Evolutionary conservation across 1,140 invertebrate species (phyloP), one percentile per base, ranked within the genome.

Genomic region (Dolichoris vasculosae): DNA sequence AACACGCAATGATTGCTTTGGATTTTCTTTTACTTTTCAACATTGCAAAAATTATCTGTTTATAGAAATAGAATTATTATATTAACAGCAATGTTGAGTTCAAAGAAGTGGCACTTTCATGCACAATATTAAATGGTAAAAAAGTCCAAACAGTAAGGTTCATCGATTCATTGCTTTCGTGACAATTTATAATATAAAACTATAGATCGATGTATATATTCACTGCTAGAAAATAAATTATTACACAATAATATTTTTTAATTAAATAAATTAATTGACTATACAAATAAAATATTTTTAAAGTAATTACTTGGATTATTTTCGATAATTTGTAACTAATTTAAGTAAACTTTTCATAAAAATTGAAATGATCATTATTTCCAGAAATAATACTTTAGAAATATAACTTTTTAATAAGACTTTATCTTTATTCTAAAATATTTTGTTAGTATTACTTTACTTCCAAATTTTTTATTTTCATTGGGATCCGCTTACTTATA

Each of bases 91-190:
- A 82, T 59, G 48, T 82, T 35, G 26, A 73, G 67, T 73, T 82
- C 30, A 73, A 73, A 38, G 46, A 82, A 82, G 73, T 40, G 43
- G 79, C 40, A 48, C 40, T 69, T 69, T 81, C 46, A 81, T 69
- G 63, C 26, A 69, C 26, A 82, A 82, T 67, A 82, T 75, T 23
- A 38, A 46, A 71, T 32, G 35, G 71, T 82, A 11, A 71, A 73
- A 73, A 73, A 73, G 35, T 73, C 35, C 26, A 73, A 55, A 46
- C 43, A 82, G 38, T 64, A 46, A 13, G 69, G 43, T 38, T 69
- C 48, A 46, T 46, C 30, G 48, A 84, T 43, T 43, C 63, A 79
- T 84, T 79, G 76, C 76, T 84, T 75, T 46, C 43, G 13, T 46
- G 43, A 46, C 43, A 46, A 46, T 46, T 46, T 46, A 46, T 6